Percentiles rank a stretch among this genome's conserved stretches.
Evolutionary conservation across 2,888 invertebrate genomes (phyloP).

Genomic region (Chymomyza amoena): DNA sequence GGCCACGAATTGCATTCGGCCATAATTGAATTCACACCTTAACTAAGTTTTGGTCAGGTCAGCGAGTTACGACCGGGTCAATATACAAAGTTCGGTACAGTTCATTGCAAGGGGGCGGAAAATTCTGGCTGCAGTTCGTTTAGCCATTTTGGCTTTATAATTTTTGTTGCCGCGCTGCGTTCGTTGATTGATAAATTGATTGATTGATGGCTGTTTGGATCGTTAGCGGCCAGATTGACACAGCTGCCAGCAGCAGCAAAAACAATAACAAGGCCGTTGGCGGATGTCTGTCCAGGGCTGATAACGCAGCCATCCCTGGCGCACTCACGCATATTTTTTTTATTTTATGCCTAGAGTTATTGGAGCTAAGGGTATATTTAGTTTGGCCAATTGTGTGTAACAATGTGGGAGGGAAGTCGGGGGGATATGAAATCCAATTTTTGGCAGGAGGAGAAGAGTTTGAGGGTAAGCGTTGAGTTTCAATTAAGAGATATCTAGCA

Average conservation of each 20-base stretch:
- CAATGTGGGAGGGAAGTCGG: no score
- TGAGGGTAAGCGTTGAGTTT: no score
- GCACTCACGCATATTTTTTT: slow-evolving; percentile 9
- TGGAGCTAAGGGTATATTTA: no score
- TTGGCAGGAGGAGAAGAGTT: no score
- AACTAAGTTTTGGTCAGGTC: not conserved
- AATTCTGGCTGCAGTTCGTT: not conserved
- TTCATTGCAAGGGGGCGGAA: not conserved
- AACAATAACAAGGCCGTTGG: not conserved
- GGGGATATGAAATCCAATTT: no score
- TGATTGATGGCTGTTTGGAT: slow-evolving; percentile 55
- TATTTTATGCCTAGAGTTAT: not conserved
- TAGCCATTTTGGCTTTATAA: not conserved
- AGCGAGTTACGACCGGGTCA: not conserved
- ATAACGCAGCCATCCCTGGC: not conserved
- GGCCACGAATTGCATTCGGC: not conserved
- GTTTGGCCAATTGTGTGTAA: no score
- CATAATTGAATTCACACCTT: not conserved
- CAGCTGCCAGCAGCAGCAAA: slow-evolving; percentile 7
- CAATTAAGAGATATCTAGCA: no score
- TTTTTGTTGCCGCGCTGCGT: slow-evolving; percentile 23
- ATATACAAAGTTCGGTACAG: not conserved
- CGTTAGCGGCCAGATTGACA: slow-evolving; percentile 46
- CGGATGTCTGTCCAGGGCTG: not conserved
- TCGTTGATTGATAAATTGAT: slow-evolving; percentile 69